Base-by-base conservation (phyloP, 1,140 invertebrate genomes). In the Mesaphorura yosii region DNA sequence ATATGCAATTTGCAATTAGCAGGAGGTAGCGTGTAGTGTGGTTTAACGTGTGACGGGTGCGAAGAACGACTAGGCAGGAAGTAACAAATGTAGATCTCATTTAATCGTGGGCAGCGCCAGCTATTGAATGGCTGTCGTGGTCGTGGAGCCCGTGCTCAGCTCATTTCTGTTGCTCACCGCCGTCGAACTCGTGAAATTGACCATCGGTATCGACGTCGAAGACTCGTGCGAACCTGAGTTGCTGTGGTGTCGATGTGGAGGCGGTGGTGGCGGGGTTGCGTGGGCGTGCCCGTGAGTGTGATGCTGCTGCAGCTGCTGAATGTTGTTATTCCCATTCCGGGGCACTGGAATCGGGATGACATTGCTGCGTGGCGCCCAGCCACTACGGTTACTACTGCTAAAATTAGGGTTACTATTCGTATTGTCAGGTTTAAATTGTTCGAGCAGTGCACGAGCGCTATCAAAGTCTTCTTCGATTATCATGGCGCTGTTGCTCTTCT, bases 281-380 rank as follows among this genome's bases (percentile, higher is more conserved):
- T 27, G 3, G 48, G 44, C 15, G 47, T 27, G 26, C 25, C 28
- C 17, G 38, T 7, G 22, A 38, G 29, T 48, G 20, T 31, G 10
- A 25, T 27, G 20, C 40, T 28, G n/a, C n/a, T n/a, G n/a, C n/a
- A n/a, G n/a, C n/a, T n/a, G n/a, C n/a, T n/a, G n/a, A n/a, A n/a
- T 46, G 48, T 56, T 58, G 44, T 61, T 61, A 46, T 59, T 62
- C 17, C 62, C 62, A 44, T 61, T 61, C 40, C 57, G 46, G 12
- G 56, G 56, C n/a, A 60, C 27, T 4, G 31, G 31, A 39, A 49
- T 49, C 5, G 47, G 28, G 12, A 38, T 26, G 27, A 34, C 25
- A 27, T 12, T 25, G 44, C 7, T 6, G 10, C 44, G 10, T 20
- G 34, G 22, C 14, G 28, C 10, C 10, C 14, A 34, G 15, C 19